A percentile compares a stretch with the other conserved stretches of the same genome.
Evolutionary conservation across 30 jellyfish, hydroid and myxozoan genomes (phyloP).

Genomic region (Hydractinia echinata): DNA sequence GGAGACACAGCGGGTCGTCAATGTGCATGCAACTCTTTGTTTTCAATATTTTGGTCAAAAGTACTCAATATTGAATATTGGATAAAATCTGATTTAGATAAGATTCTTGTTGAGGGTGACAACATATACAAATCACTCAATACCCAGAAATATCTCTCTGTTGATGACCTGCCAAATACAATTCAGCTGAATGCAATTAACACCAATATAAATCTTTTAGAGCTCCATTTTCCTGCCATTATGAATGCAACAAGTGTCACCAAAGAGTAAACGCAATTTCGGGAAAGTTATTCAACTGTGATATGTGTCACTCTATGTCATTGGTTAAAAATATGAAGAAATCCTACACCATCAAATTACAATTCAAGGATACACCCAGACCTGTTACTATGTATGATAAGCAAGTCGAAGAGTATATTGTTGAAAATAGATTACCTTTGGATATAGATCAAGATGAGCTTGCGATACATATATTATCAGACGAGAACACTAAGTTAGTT

Average conservation of each 20-base stretch:
- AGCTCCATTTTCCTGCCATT: too few species aligned
- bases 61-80: too few species aligned
- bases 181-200: too few species aligned
- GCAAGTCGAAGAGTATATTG: background rate
- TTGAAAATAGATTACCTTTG: background rate
- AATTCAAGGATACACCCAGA: background rate
- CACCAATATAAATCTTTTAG: too few species aligned
- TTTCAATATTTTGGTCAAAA: slow-evolving; percentile 24
- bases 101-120: too few species aligned
- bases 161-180: too few species aligned
- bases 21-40: slow-evolving; percentile 32
- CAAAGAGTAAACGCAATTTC: background rate
- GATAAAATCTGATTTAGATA: too few species aligned
- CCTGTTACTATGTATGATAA: background rate
- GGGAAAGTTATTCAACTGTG: background rate
- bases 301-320: background rate
- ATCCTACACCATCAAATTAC: background rate
- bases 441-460: background rate
- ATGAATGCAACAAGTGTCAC: background rate
- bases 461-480: background rate
- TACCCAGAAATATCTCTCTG: too few species aligned
- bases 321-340: background rate
- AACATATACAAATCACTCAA: too few species aligned
- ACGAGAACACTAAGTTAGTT: background rate
- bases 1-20: slow-evolving; percentile 34